phyloP scores from a whole-genome alignment of 2,797 vertebrate genomes.

The Epinephelus malabaricus region DNA sequence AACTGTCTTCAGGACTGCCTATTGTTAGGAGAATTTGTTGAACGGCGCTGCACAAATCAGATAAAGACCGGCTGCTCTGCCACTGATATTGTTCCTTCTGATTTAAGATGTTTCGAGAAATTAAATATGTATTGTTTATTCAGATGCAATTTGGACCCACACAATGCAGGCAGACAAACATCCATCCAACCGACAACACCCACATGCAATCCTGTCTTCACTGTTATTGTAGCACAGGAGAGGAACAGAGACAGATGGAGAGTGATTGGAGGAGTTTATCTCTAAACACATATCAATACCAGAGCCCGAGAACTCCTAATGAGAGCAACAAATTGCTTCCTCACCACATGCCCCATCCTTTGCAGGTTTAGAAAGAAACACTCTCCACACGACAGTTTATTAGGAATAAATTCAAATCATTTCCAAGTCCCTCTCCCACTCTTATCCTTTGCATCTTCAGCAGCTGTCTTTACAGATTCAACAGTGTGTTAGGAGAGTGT shows the following conservation, averaged over 20 bases:
- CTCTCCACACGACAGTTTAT: slow-evolving; percentile 3
- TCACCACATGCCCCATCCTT: slow-evolving; percentile 31
- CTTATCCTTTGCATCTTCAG: slow-evolving; percentile 4
- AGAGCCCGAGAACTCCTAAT: slow-evolving; percentile 37
- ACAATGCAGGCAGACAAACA: background rate
- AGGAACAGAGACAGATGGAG: slow-evolving; percentile 42
- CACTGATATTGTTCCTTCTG: slow-evolving; percentile 1
- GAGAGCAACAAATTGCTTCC: slow-evolving; percentile 49
- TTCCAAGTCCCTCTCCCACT: slow-evolving; percentile 5
- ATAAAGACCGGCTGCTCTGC: background rate
- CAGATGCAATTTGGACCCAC: slow-evolving; percentile 17
- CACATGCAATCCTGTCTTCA: background rate
- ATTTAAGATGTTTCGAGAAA: background rate
- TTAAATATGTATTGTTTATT: background rate
- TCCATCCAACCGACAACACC: slow-evolving; percentile 10
- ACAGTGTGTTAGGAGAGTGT: background rate
- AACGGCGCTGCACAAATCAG: background rate
- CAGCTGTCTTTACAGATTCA: slow-evolving; percentile 1
- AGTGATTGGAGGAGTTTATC: slow-evolving; percentile 39
- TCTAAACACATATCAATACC: slow-evolving; percentile 56
- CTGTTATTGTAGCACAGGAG: slow-evolving; percentile 18
- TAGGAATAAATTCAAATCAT: slow-evolving; percentile 19
- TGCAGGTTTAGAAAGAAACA: slow-evolving; percentile 27
- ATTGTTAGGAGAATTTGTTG: background rate
- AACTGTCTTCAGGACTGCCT: background rate